Base-by-base conservation (phyloP, 2,797 vertebrate species). In the Lepus oiostolus region DNA sequence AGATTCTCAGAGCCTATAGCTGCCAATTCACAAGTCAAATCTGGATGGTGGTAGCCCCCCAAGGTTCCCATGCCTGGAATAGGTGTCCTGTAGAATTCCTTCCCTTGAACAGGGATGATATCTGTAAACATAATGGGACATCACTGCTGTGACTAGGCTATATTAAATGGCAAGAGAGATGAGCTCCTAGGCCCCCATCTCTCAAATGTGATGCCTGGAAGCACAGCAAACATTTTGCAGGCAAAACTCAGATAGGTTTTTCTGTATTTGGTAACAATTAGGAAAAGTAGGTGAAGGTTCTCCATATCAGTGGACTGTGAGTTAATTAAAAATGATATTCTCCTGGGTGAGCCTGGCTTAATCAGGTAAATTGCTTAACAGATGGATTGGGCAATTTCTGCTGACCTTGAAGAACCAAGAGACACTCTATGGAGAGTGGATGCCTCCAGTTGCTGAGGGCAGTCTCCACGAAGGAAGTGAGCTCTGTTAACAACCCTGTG, bases 11-110 rank as follows among this genome's bases (percentile, higher is more conserved):
- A 70, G 8, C 14, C 32, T 0, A 2, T 28, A 19, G 5, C 13
- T 7, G 10, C n/a, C 83, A 80, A 83, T 82, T 75, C 75, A 93
- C 26, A 93, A 71, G 88, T 26, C 35, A 5, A 47, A 52, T 84
- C 65, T 86, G 72, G 5, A 28, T 32, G 38, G 5, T 52, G 24
- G 6, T 22, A 58, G 67, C 5, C n/a, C 22, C 35, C 38, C 13
- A 87, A 54, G 22, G 35, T 21, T 17, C 26, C 32, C 79, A 10
- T 1, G 54, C 22, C 38, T 63, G 62, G 5, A 35, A 10, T 62
- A 2, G 16, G 50, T 12, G 1, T 71, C 30, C 74, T 71, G 7
- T 58, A 47, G 12, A 60, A 90, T 4, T 71, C n/a, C 21, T 87
- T 12, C 10, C 35, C 4, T 54, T 79, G 42, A 80, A 10, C 22